Percentiles rank a stretch among this genome's conserved stretches.
Conservation (phyloP, 2,888 invertebrate genomes). For the Tineola bisselliella region DNA sequence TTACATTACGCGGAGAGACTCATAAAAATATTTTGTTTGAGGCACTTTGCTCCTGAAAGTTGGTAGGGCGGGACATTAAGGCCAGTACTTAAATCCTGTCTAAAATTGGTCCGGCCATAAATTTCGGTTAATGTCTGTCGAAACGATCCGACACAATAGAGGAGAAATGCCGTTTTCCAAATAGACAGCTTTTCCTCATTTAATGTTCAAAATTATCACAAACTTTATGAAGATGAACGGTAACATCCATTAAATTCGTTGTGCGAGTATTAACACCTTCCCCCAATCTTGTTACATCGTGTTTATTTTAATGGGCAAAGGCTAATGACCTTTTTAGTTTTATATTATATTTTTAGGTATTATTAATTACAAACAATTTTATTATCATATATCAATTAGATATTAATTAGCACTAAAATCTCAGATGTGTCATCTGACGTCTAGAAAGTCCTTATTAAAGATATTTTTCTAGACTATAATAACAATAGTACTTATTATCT, state of each 20-base stretch:
- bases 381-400: too few species aligned
- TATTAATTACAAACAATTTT: too few species aligned
- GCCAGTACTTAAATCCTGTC: constrained; percentile 40
- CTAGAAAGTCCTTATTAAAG: too few species aligned
- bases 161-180: constrained; percentile 18
- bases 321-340: too few species aligned
- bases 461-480: neutral
- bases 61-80: constrained; percentile 28
- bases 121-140: constrained; percentile 41
- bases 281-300: neutral
- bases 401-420: too few species aligned
- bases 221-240: constrained; percentile 27
- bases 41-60: constrained; percentile 16
- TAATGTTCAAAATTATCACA: constrained; percentile 28
- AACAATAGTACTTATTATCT: neutral
- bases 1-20: constrained; percentile 6
- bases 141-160: constrained; percentile 38
- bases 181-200: constrained; percentile 17
- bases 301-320: neutral
- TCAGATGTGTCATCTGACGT: too few species aligned
- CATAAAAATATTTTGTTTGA: constrained; percentile 13
- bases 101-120: constrained; percentile 42
- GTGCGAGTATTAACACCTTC: constrained; percentile 30
- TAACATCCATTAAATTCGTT: constrained; percentile 13
- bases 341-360: too few species aligned